phyloP scores from a whole-genome alignment of 2,888 invertebrate species.

The Mimas tiliae region DNA sequence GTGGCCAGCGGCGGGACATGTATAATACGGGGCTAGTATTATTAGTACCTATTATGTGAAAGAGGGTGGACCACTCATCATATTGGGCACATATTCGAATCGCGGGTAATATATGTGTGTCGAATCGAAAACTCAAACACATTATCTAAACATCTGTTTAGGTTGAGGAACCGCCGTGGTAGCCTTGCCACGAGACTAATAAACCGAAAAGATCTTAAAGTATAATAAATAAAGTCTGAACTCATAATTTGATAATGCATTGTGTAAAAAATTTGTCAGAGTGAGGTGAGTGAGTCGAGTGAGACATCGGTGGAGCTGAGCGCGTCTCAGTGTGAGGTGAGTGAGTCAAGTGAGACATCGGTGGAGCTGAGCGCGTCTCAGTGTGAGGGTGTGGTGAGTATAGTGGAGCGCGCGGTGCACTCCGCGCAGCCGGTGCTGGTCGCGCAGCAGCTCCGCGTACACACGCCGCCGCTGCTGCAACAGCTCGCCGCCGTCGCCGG shows the following conservation, averaged over 20 bases:
- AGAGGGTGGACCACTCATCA: too few relatives aligned
- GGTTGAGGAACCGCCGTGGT: too few relatives aligned
- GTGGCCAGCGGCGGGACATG: too few relatives aligned
- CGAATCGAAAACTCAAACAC: too few relatives aligned
- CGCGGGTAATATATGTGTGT: too few relatives aligned
- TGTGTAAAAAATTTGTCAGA: neutral
- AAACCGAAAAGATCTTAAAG: neutral
- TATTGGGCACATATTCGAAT: too few relatives aligned
- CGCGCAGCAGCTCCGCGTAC: conserved; percentile 22
- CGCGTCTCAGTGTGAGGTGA: neutral
- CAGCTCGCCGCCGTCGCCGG: conserved; percentile 15
- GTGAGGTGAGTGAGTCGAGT: neutral
- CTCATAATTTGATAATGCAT: neutral
- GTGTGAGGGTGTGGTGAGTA: conserved; percentile 28
- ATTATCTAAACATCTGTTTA: too few relatives aligned
- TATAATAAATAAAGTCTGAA: neutral
- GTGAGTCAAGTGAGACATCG: neutral
- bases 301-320: neutral
- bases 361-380: conserved; percentile 1
- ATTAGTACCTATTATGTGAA: too few relatives aligned
- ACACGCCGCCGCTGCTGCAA: neutral
- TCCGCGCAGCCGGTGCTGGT: conserved; percentile 33
- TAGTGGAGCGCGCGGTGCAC: conserved; percentile 38
- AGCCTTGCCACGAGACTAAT: too few relatives aligned
- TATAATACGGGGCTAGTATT: too few relatives aligned